These are phyloP conservation scores for Triplophysa bombifrons DNA, from an alignment of 2,797 vertebrate species.

Conservation along the genomic window DNA sequence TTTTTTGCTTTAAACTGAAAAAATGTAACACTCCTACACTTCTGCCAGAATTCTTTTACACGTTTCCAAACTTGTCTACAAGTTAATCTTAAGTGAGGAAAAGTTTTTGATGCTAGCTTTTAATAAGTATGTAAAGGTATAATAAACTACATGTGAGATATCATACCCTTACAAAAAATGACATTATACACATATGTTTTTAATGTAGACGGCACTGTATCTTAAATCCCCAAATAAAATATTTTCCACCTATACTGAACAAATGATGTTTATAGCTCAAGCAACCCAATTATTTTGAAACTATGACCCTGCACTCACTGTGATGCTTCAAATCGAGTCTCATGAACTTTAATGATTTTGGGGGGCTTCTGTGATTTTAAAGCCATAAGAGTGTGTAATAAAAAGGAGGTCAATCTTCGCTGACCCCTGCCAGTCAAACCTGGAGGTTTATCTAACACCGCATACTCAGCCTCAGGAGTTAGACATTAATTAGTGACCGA, in stretches of 20 bases:
- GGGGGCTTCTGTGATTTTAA: constrained; percentile 5
- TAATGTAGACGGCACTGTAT: neutral
- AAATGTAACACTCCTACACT: neutral
- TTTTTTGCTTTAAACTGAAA: neutral
- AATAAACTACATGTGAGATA: neutral
- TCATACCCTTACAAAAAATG: neutral
- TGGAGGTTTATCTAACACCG: constrained; percentile 24
- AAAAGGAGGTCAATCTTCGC: constrained; percentile 24
- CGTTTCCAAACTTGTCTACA: too few species aligned
- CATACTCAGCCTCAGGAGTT: constrained; percentile 17
- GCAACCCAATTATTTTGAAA: constrained; percentile 26
- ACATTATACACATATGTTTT: too few species aligned
- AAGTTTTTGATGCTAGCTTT: neutral
- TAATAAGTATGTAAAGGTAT: neutral
- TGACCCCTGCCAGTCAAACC: constrained; percentile 35
- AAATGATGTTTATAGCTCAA: constrained; percentile 37
- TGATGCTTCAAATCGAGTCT: constrained; percentile 17
- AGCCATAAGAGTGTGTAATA: constrained; percentile 34
- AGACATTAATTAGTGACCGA: constrained; percentile 32
- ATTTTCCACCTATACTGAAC: constrained; percentile 2
- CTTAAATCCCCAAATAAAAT: neutral
- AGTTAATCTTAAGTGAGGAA: neutral
- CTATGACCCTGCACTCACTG: constrained; percentile 16
- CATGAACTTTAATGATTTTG: neutral
- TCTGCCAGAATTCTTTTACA: neutral